Conservation (phyloP, 2,888 invertebrate genomes). For the Synergus umbraculus region DNA sequence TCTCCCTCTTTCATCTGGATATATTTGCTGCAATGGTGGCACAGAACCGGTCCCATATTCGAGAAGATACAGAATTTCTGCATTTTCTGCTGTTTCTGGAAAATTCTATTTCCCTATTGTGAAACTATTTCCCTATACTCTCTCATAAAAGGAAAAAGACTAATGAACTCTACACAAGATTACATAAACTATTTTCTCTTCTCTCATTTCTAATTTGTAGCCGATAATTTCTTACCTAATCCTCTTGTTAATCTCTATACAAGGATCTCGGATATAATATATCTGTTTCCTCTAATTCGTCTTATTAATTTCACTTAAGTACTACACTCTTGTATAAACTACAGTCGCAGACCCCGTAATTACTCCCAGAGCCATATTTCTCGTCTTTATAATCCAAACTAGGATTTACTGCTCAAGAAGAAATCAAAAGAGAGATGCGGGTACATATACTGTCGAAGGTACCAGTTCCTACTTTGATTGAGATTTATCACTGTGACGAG, state of each 20-base stretch:
- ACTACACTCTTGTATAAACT: background rate
- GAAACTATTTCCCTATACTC: background rate
- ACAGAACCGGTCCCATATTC: conserved; percentile 4
- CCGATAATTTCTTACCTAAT: background rate
- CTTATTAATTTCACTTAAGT: background rate
- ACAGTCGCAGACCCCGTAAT: background rate
- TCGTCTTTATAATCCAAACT: too few species aligned
- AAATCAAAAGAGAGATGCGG: background rate
- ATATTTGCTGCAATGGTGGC: conserved; percentile 20
- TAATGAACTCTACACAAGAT: background rate
- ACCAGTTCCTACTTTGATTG: background rate
- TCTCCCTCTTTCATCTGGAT: background rate
- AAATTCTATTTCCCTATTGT: background rate
- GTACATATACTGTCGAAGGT: background rate
- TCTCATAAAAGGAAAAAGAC: background rate
- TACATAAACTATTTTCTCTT: conserved; percentile 9
- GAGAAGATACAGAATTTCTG: background rate
- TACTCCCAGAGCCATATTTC: background rate
- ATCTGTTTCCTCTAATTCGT: background rate
- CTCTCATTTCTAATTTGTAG: conserved; percentile 1
- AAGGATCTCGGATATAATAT: background rate
- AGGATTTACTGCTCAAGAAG: background rate
- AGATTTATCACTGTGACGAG: background rate
- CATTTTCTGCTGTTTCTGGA: background rate
- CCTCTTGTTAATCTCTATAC: background rate